Evolutionary conservation across 2,113 vertebrate species (phyloP).

Genomic region (Ramphastos sulfuratus): DNA sequence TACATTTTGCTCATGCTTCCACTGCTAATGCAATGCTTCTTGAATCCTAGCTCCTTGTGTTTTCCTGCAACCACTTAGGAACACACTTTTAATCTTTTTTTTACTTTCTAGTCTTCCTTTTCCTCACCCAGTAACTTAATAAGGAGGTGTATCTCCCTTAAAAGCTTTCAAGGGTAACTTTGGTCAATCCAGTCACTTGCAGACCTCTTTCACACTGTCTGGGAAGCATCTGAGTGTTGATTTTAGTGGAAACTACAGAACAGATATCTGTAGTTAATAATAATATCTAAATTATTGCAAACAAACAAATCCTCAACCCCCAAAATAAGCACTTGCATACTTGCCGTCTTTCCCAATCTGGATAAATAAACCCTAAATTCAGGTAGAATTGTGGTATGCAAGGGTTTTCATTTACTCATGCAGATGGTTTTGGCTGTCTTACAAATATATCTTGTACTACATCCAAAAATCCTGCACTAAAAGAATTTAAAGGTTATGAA

Average conservation of each 20-base stretch:
- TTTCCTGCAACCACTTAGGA: not conserved
- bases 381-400: not conserved
- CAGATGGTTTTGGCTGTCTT: not conserved
- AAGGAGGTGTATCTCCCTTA: not conserved
- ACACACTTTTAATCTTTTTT: not conserved
- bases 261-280: not conserved
- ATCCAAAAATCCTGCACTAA: not conserved
- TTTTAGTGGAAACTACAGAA: not conserved
- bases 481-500: not conserved
- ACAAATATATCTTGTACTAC: not conserved
- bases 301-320: not conserved
- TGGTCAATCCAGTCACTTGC: not conserved
- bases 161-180: not conserved
- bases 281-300: not conserved
- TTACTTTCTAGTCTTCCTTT: accelerated
- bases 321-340: not conserved
- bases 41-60: not conserved
- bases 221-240: not conserved
- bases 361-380: not conserved
- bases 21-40: not conserved
- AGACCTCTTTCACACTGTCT: not conserved
- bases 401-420: constrained; percentile 10
- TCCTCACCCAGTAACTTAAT: not conserved
- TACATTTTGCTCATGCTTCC: not conserved
- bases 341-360: not conserved